Conservation (phyloP, 1,140 invertebrate species). For the Piezodorus guildinii region DNA sequence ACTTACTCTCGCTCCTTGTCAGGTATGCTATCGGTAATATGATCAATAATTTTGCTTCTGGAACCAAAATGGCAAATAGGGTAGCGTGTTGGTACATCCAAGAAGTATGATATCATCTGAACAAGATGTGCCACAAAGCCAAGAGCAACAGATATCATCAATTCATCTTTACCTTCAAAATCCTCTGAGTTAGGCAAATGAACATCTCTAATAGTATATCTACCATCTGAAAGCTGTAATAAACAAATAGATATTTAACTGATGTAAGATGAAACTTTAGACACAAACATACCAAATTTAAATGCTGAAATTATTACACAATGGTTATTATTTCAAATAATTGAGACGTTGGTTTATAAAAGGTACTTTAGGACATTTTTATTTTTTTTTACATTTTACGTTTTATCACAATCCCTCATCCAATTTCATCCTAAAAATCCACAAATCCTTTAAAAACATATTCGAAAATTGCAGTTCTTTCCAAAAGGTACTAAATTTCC, state of each 20-base stretch:
- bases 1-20: conserved; percentile 65
- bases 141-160: conserved; percentile 57
- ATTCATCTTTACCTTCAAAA: conserved; percentile 47
- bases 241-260: conserved; percentile 1
- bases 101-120: conserved; percentile 64
- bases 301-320: too few relatives aligned
- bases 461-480: too few relatives aligned
- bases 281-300: too few relatives aligned
- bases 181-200: conserved; percentile 62
- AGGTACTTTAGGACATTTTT: too few relatives aligned
- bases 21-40: conserved; percentile 54
- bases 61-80: conserved; percentile 64
- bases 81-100: conserved; percentile 70
- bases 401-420: too few relatives aligned
- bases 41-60: conserved; percentile 60
- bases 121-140: conserved; percentile 71
- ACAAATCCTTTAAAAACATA: too few relatives aligned
- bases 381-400: too few relatives aligned
- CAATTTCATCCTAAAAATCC: too few relatives aligned
- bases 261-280: neutral
- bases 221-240: conserved; percentile 40
- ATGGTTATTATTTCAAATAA: too few relatives aligned
- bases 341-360: too few relatives aligned
- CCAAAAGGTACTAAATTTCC: too few relatives aligned
- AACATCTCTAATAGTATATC: conserved; percentile 55